Conservation (phyloP, 2,888 invertebrate species). For the Lasioglossum malachurum region DNA sequence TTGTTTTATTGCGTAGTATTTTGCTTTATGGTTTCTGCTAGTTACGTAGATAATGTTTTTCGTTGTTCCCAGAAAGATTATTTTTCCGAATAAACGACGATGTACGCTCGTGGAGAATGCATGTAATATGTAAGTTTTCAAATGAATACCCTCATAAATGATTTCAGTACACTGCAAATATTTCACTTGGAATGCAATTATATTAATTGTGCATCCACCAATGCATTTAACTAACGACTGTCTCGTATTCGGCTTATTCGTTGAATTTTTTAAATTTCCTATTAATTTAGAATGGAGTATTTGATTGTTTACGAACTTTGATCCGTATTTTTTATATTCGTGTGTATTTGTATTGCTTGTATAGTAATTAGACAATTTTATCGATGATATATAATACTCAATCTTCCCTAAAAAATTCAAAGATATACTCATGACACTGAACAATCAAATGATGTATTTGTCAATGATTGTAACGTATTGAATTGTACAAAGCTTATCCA, state of each 20-base stretch:
- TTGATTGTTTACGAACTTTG: not conserved
- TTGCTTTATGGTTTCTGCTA: not conserved
- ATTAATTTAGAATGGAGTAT: not conserved
- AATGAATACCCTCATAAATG: too few species aligned
- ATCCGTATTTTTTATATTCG: not conserved
- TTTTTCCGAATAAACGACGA: not conserved
- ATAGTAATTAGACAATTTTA: conserved; percentile 7
- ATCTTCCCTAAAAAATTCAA: not conserved
- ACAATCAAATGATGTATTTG: not conserved
- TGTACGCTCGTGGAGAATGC: too few species aligned
- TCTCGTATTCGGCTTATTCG: not conserved
- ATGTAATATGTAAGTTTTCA: too few species aligned
- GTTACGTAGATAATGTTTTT: not conserved
- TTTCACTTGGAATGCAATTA: conserved; percentile 7
- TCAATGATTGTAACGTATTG: conserved; percentile 3
- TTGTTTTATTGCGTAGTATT: not conserved
- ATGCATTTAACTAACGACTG: not conserved
- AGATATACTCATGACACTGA: not conserved
- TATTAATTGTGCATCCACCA: not conserved
- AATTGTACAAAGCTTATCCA: conserved; percentile 50
- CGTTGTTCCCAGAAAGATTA: not conserved
- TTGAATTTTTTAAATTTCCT: not conserved
- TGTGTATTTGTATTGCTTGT: not conserved
- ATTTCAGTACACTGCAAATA: conserved; percentile 12
- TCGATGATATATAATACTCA: not conserved